phyloP scores from a whole-genome alignment of 1,140 invertebrate genomes.

The Nasonia giraulti region DNA sequence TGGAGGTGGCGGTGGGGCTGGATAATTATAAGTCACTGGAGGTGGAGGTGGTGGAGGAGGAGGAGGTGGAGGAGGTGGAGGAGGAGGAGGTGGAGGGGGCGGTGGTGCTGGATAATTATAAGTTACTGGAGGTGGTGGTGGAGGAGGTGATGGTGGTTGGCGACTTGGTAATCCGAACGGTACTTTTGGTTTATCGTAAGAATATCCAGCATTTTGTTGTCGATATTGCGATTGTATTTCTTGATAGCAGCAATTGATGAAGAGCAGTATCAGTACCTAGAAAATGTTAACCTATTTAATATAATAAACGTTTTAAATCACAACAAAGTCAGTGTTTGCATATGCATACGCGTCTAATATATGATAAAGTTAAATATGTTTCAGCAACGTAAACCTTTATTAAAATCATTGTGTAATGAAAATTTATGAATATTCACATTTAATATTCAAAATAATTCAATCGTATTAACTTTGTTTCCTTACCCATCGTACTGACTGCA shows the following conservation, averaged over 20 bases:
- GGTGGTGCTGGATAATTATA: conserved; percentile 52
- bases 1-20: conserved; percentile 49
- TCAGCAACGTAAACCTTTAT: background rate
- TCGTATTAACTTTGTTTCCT: conserved; percentile 29
- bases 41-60: conserved; percentile 48
- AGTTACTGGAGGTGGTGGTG: conserved; percentile 48
- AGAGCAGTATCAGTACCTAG: conserved; percentile 57
- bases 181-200: conserved; percentile 58
- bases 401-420: background rate
- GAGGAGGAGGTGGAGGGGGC: conserved; percentile 46
- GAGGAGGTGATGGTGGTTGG: conserved; percentile 8
- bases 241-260: conserved; percentile 47
- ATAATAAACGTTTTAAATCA: background rate
- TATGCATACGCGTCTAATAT: background rate
- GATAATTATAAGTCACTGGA: conserved; percentile 50
- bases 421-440: too few species aligned
- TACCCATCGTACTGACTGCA: conserved; percentile 64
- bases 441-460: too few species aligned
- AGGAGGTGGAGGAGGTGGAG: conserved; percentile 47
- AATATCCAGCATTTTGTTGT: conserved; percentile 58
- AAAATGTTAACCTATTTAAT: conserved; percentile 6
- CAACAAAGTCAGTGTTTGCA: too few species aligned
- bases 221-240: conserved; percentile 53
- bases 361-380: background rate
- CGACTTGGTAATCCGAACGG: conserved; percentile 55